Base-by-base conservation (phyloP, 2,113 vertebrate species). In the Syngnathus floridae region DNA sequence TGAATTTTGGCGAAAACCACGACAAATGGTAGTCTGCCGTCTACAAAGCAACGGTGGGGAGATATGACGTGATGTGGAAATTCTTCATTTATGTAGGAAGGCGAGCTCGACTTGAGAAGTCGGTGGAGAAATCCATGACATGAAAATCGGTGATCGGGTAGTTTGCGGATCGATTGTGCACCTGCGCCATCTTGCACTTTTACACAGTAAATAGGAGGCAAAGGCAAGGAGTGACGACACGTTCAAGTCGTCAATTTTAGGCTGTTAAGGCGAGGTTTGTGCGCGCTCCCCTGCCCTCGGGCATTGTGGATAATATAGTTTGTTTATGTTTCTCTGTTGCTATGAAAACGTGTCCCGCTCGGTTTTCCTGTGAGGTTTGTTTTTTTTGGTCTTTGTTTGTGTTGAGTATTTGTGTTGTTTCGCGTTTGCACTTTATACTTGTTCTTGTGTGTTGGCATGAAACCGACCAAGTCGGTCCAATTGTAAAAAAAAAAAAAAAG, bases 71-170 rank as follows among this genome's bases (percentile, higher is more conserved):
- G 48, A 51, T 21, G 48, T n/a, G 46, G 19, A 49, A 41, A 41
- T 12, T 21, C 14, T 51, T 51, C 26, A 31, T 31, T 31, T 31
- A 31, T n/a, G 19, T 3, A 10, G 48, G 48, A 21, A 21, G 48
- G 9, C 8, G 19, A 21, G 17, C 19, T 7, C 6, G 45, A 41
- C 40, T 9, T 41, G 40, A 48, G 45, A 46, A 14, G 48, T 49
- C 19, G 48, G 8, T 4, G 48, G 7, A 21, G 48, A 51, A n/a
- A 11, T 51, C 26, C 12, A 35, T 5, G 5, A 31, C 1, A 26
- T 26, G 12, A 40, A 13, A 68, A 83, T 87, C 87, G 77, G 78
- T 77, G 76, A 72, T 78, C 83, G 83, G 87, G 87, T 88, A 78
- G 21, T 31, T 22, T 6, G 64, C 41, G 7, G 19, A 48, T 19